Evolutionary conservation across 2,888 invertebrate genomes (phyloP).

Genomic region (Drosophila neotestacea): DNA sequence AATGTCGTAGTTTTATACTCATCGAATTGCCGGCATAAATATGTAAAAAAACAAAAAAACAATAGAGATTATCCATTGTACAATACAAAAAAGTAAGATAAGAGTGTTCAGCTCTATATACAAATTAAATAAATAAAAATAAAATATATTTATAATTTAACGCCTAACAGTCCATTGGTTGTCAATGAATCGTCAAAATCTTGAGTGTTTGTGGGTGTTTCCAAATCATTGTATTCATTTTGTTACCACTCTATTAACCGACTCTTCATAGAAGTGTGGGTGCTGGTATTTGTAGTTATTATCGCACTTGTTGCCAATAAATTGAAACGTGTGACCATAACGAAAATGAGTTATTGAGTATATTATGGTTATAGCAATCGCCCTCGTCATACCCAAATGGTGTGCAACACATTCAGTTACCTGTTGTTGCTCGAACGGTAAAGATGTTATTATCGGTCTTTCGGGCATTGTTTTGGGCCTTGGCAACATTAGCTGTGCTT

Average conservation of each 20-base stretch:
- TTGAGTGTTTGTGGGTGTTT: slow-evolving; percentile 6
- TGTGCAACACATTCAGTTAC: slow-evolving; percentile 42
- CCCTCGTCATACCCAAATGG: slow-evolving; percentile 2
- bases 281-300: slow-evolving; percentile 13
- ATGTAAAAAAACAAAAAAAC: slow-evolving; percentile 1
- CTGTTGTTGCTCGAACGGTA: slow-evolving; percentile 37
- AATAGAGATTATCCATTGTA: slow-evolving; percentile 62
- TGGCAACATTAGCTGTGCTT: slow-evolving; percentile 61
- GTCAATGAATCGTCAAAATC: not conserved
- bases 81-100: not conserved
- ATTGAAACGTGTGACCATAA: slow-evolving; percentile 51
- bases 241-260: not conserved
- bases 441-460: slow-evolving; percentile 56
- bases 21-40: slow-evolving; percentile 56
- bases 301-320: slow-evolving; percentile 51
- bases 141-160: not conserved
- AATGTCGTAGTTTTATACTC: slow-evolving; percentile 21
- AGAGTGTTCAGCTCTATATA: slow-evolving; percentile 21
- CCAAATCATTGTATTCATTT: slow-evolving; percentile 4
- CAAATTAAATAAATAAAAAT: slow-evolving; percentile 27
- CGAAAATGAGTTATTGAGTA: slow-evolving; percentile 41
- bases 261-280: not conserved
- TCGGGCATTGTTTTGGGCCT: slow-evolving; percentile 58
- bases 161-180: not conserved
- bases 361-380: slow-evolving; percentile 22